phyloP scores from a whole-genome alignment of 2,113 vertebrate species.

The Rynchops niger region DNA sequence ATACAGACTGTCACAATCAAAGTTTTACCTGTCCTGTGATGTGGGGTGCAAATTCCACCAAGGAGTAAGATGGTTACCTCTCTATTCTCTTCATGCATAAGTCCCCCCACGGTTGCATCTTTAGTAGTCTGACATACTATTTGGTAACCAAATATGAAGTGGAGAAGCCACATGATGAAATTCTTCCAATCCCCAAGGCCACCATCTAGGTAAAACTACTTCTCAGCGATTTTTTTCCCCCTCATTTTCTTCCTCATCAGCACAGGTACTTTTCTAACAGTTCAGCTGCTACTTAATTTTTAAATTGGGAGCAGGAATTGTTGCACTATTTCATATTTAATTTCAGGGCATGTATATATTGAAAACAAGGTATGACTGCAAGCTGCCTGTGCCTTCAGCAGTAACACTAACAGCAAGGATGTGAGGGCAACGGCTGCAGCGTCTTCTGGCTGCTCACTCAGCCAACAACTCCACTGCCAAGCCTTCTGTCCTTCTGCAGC shows the following conservation, averaged over 20 bases:
- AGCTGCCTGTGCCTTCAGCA: not conserved
- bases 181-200: not conserved
- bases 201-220: not conserved
- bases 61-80: not conserved
- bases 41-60: not conserved
- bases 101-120: not conserved
- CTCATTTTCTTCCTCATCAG: not conserved
- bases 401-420: not conserved
- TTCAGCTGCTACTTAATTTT: not conserved
- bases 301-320: not conserved
- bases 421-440: not conserved
- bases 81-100: not conserved
- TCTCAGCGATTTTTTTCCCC: not conserved
- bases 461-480: not conserved
- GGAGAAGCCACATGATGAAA: not conserved
- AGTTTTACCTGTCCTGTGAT: not conserved
- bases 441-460: not conserved
- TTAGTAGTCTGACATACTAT: not conserved
- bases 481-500: not conserved
- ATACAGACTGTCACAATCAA: not conserved
- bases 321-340: not conserved
- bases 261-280: not conserved
- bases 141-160: not conserved
- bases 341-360: not conserved
- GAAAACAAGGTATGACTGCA: not conserved